Conservation (phyloP, 2,888 invertebrate genomes). For the Aphodius sticticus region DNA sequence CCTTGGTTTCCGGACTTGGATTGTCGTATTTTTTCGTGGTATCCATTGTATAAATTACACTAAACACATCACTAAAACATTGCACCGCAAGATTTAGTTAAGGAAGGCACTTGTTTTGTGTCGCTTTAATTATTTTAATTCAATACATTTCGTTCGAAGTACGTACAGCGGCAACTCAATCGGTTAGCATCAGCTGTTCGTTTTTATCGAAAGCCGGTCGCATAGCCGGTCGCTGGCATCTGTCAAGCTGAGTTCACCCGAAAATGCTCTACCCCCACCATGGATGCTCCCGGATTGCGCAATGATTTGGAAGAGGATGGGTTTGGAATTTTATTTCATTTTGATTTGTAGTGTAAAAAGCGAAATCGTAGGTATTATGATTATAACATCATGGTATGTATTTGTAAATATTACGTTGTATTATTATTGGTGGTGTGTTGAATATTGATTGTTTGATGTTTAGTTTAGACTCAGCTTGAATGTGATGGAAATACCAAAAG, state of each 20-base stretch:
- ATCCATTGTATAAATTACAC: constrained; percentile 62
- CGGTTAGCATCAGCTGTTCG: background rate
- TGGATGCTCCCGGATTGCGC: background rate
- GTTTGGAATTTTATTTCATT: too few species aligned
- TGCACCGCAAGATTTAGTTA: background rate
- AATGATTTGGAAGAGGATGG: background rate
- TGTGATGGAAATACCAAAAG: too few species aligned
- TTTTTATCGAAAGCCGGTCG: background rate
- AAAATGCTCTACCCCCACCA: background rate
- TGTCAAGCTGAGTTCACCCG: background rate
- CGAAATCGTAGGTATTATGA: too few species aligned
- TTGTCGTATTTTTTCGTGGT: constrained; percentile 68
- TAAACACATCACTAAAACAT: background rate
- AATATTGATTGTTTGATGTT: too few species aligned
- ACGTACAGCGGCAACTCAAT: background rate
- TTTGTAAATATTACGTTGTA: too few species aligned
- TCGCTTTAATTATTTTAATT: background rate
- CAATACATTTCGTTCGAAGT: background rate
- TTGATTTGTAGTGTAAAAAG: too few species aligned
- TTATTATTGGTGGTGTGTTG: too few species aligned
- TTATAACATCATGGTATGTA: too few species aligned
- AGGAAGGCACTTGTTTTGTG: background rate
- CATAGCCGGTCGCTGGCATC: background rate
- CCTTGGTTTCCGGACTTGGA: constrained; percentile 67
- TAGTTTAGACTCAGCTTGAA: too few species aligned